Evolutionary conservation across 2,113 vertebrate genomes (phyloP), one percentile per base, ranked within the genome.

Genomic region (Nothoprocta pentlandii): DNA sequence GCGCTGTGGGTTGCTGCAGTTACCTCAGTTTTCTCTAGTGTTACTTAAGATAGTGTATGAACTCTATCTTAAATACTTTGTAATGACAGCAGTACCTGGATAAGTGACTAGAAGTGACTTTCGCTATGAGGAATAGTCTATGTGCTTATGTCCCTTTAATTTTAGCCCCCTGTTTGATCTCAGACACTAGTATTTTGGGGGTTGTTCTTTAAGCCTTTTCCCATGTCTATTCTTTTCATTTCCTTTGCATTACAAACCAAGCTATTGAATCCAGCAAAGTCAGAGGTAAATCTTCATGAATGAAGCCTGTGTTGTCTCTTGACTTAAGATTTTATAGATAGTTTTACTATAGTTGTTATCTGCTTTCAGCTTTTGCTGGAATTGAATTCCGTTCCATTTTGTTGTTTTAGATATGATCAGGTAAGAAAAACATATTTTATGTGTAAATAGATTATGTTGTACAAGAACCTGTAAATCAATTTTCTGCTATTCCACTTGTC

Each of bases 21-120:
- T 69, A 61, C 56, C 74, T 73, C 61, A 22, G 9, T 39, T 69
- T 90, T n/a, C 54, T 86, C 68, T 80, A 44, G 15, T 42, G 39
- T 51, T 51, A 20, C 26, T 66, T 66, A 61, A 74, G 67, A 34
- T 34, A 34, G 49, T 34, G 71, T n/a, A 44, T 77, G 46, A 80
- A 47, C 16, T 6, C 30, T 23, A 20, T 47, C 68, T 70, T 69
- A 44, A 85, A 90, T 46, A 32, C 6, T 36, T 10, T 42, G 89
- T 80, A 74, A 90, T 92, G 66, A 77, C 69, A 86, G 69, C 7
- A 62, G 16, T 22, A 67, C 12, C 73, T 92, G 88, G 93, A 63
- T 80, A 92, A 85, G 64, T 80, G 73, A 53, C 12, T 22, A 71
- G 61, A 93, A 71, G 16, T 85, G 71, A 32, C 39, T 80, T 95